Conservation (phyloP, 2,888 invertebrate species). For the Callyntrura guangdongensis region DNA sequence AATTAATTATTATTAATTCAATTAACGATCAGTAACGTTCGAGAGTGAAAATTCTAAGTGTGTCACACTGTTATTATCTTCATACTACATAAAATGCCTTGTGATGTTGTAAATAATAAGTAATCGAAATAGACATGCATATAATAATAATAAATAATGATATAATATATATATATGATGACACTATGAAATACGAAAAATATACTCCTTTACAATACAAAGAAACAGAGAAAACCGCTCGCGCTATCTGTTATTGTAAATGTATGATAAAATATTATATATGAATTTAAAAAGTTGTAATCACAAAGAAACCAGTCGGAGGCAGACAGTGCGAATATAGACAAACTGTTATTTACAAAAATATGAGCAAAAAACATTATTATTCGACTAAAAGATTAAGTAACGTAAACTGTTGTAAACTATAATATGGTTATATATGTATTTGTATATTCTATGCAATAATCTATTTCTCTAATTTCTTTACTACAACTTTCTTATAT, state of each 20-base stretch:
- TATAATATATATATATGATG: slow-evolving; percentile 26
- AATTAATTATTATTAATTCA: neutral
- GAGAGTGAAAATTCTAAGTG: slow-evolving; percentile 47
- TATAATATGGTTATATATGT: slow-evolving; percentile 29
- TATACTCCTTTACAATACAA: slow-evolving; percentile 70
- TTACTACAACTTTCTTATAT: slow-evolving; percentile 56
- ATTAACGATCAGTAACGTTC: slow-evolving; percentile 46
- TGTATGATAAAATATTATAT: neutral
- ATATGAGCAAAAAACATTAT: slow-evolving; percentile 13
- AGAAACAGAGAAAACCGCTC: slow-evolving; percentile 59
- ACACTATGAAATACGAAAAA: slow-evolving; percentile 56
- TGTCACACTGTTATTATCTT: slow-evolving; percentile 54
- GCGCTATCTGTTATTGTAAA: slow-evolving; percentile 45
- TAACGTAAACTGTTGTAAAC: slow-evolving; percentile 13
- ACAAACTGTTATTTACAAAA: neutral
- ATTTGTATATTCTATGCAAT: slow-evolving; percentile 60
- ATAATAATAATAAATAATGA: slow-evolving; percentile 27
- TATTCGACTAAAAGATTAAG: slow-evolving; percentile 23
- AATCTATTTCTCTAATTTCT: slow-evolving; percentile 71
- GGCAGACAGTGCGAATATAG: slow-evolving; percentile 1
- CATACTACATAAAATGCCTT: slow-evolving; percentile 73
- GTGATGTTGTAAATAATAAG: slow-evolving; percentile 77
- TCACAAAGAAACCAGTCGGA: slow-evolving; percentile 8
- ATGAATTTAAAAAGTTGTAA: neutral
- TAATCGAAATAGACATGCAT: slow-evolving; percentile 62